A percentile compares a stretch with the other conserved stretches of the same genome.
These are phyloP conservation scores for Mechanitis mazaeus DNA, from an alignment of 2,888 invertebrate species.

Conservation along the genomic window DNA sequence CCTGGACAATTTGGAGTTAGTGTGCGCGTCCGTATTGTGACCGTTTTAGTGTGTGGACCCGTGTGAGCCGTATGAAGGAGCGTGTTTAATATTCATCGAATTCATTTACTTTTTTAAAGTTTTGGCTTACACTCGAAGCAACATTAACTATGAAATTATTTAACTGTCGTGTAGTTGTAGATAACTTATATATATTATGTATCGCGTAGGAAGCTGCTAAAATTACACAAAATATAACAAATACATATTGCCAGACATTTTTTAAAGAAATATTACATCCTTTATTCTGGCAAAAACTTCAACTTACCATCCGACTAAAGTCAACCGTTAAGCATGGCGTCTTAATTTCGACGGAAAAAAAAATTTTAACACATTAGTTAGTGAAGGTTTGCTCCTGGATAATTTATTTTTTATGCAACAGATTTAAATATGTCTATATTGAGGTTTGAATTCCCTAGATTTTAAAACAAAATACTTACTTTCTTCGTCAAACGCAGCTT, in stretches of 20 bases:
- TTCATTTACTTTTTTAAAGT: too few species aligned
- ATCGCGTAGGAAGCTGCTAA: background rate
- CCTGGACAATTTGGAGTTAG: constrained; percentile 67
- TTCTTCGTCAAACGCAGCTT: constrained; percentile 83
- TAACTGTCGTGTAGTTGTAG: too few species aligned
- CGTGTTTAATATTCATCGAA: background rate
- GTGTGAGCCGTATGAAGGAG: constrained; percentile 17
- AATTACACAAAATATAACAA: background rate
- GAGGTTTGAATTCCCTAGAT: background rate
- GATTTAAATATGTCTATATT: too few species aligned
- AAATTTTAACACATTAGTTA: constrained; percentile 2
- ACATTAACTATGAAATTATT: background rate
- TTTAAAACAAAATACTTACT: constrained; percentile 76
- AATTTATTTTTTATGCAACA: too few species aligned
- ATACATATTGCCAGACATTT: background rate
- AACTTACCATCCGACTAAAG: constrained; percentile 19
- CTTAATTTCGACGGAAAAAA: constrained; percentile 15
- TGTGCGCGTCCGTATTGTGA: constrained; percentile 36
- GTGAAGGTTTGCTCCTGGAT: background rate
- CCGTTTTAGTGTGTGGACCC: constrained; percentile 20
- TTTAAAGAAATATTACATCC: background rate
- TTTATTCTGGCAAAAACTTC: background rate
- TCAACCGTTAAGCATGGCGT: constrained; percentile 15
- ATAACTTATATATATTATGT: background rate
- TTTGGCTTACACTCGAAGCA: background rate